Evolutionary conservation across 2,888 invertebrate species (phyloP).

Genomic region (Eurois occulta): DNA sequence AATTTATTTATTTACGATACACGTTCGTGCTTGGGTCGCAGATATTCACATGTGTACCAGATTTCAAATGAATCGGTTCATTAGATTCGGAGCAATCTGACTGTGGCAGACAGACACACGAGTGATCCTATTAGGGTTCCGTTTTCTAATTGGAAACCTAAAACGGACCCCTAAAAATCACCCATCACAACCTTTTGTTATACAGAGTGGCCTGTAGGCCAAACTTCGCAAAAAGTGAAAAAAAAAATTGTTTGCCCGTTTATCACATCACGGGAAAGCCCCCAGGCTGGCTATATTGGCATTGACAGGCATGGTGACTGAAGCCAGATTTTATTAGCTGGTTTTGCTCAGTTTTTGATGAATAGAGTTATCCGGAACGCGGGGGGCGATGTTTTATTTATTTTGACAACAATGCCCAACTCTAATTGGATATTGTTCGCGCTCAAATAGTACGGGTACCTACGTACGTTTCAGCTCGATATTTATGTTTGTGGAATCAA

Average conservation of each 20-base stretch:
- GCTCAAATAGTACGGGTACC: neutral
- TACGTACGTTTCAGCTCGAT: neutral
- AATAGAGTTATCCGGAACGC: neutral
- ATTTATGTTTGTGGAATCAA: neutral
- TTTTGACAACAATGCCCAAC: neutral
- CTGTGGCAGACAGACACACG: neutral
- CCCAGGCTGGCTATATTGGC: neutral
- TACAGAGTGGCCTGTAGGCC: neutral
- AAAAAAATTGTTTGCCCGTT: neutral
- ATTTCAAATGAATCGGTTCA: too few relatives aligned
- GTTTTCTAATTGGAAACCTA: neutral
- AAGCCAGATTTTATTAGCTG: constrained; percentile 3
- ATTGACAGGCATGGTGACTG: neutral
- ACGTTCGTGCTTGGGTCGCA: too few relatives aligned
- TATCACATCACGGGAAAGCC: neutral
- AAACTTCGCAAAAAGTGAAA: neutral
- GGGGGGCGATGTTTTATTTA: neutral
- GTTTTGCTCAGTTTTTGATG: neutral
- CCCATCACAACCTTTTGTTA: neutral
- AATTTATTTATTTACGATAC: too few relatives aligned
- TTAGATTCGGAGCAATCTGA: too few relatives aligned
- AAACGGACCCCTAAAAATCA: neutral
- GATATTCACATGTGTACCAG: too few relatives aligned
- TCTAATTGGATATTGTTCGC: neutral
- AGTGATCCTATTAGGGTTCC: neutral